Percentiles rank a stretch among this genome's conserved stretches.
phyloP scores from a whole-genome alignment of 1,140 invertebrate species.

The Myzus persicae region DNA sequence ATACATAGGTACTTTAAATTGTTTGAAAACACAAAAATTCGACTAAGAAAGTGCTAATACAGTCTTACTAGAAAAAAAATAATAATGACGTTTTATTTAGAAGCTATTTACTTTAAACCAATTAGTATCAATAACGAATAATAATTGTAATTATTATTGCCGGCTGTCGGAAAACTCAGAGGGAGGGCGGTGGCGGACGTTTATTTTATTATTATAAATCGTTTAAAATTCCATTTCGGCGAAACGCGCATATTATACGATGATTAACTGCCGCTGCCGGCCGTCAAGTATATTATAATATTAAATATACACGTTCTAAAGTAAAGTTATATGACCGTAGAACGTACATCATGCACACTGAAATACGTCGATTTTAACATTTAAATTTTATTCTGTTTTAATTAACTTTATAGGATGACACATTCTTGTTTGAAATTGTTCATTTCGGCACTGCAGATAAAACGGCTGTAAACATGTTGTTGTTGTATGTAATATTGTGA shows the following conservation, averaged over 20 bases:
- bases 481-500: too few species aligned
- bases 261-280: neutral
- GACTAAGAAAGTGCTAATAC: neutral
- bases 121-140: neutral
- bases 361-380: neutral
- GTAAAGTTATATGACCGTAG: neutral
- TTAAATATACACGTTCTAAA: neutral
- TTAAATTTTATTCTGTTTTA: too few species aligned
- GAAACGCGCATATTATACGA: neutral
- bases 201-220: constrained; percentile 21
- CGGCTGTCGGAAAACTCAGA: neutral
- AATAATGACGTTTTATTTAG: neutral
- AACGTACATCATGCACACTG: neutral
- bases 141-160: neutral
- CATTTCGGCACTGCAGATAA: too few species aligned
- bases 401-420: too few species aligned
- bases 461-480: too few species aligned
- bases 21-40: neutral
- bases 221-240: constrained; percentile 1
- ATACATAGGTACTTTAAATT: neutral
- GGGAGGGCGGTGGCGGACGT: neutral
- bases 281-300: neutral
- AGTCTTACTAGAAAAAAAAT: neutral
- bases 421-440: too few species aligned
- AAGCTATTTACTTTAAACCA: neutral